Evolutionary conservation across 2,888 invertebrate species (phyloP).

Genomic region (Girardia tigrina): DNA sequence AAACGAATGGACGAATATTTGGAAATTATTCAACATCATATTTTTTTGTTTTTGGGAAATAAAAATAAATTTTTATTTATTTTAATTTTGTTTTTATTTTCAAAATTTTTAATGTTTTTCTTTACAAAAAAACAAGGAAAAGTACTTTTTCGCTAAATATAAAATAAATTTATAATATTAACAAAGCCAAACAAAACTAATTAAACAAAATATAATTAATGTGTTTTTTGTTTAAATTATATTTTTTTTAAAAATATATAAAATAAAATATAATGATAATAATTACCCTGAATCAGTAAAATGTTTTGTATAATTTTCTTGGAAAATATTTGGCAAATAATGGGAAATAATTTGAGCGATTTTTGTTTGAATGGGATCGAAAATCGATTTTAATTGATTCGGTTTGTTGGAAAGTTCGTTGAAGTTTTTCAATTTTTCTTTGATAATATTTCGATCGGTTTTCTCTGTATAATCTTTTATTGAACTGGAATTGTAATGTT

Average conservation of each 20-base stretch:
- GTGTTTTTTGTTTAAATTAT: too few species aligned
- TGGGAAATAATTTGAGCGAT: conserved; percentile 12
- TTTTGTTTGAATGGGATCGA: neutral
- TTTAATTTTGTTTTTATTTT: too few species aligned
- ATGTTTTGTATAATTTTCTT: neutral
- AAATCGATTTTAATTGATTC: neutral
- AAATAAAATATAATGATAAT: neutral
- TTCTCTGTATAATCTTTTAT: neutral
- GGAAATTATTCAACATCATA: too few species aligned
- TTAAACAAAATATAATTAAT: too few species aligned
- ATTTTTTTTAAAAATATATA: neutral
- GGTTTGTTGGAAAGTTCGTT: neutral
- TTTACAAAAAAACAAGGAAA: too few species aligned
- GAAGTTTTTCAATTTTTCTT: neutral
- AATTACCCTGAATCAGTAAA: neutral
- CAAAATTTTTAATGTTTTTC: too few species aligned
- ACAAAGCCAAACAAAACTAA: too few species aligned
- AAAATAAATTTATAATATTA: too few species aligned
- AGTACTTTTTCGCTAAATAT: too few species aligned
- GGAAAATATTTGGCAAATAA: conserved; percentile 11
- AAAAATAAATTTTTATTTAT: too few species aligned
- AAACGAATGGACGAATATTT: too few species aligned
- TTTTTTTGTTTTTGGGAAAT: too few species aligned
- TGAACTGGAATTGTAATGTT: neutral
- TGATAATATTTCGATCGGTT: neutral